Conservation (phyloP, 1,140 invertebrate species). For the Ips nitidus region DNA sequence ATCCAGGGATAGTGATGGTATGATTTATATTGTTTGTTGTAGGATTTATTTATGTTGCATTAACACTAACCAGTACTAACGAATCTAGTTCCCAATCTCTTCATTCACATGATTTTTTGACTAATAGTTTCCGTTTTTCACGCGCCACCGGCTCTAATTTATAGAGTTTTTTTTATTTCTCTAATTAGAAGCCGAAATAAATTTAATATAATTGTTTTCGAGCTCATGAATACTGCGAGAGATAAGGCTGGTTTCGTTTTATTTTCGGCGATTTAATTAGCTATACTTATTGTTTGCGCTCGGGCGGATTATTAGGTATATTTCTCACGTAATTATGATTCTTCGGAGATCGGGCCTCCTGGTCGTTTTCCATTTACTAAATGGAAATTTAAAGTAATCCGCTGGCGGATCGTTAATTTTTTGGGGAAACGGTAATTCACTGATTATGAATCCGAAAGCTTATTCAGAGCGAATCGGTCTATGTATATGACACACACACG, state of each 20-base stretch:
- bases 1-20: constrained; percentile 50
- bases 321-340: constrained; percentile 33
- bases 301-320: constrained; percentile 29
- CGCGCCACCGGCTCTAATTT: constrained; percentile 30
- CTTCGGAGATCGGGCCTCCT: constrained; percentile 6
- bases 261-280: constrained; percentile 31
- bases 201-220: constrained; percentile 35
- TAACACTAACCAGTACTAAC: neutral
- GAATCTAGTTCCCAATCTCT: constrained; percentile 12
- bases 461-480: too few relatives aligned
- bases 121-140: constrained; percentile 38
- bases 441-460: too few relatives aligned
- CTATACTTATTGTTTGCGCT: constrained; percentile 27
- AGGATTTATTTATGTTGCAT: neutral
- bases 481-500: too few relatives aligned
- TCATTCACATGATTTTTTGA: constrained; percentile 29
- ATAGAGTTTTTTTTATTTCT: constrained; percentile 33
- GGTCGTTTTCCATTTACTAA: constrained; percentile 4
- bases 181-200: constrained; percentile 35
- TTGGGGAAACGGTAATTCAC: constrained; percentile 13
- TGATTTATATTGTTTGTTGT: neutral
- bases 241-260: constrained; percentile 22
- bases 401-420: constrained; percentile 7
- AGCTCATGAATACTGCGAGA: constrained; percentile 30
- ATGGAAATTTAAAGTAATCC: constrained; percentile 3